Percentiles rank a stretch among this genome's conserved stretches.
phyloP scores from a whole-genome alignment of 2,113 vertebrate species.

The Terrapene triunguis region DNA sequence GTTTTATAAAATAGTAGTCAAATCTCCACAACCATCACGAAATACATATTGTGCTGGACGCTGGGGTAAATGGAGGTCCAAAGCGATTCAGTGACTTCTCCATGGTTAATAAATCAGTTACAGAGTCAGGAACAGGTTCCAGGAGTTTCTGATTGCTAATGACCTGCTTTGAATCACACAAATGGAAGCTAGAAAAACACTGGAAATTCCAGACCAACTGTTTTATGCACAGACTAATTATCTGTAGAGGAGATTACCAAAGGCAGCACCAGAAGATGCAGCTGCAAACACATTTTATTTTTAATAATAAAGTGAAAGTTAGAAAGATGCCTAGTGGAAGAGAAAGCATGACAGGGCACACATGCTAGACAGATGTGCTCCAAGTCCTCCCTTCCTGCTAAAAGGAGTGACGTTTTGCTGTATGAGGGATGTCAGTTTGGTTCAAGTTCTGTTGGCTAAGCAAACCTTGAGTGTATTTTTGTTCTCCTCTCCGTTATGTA shows the following conservation, averaged over 20 bases:
- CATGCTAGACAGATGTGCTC: background rate
- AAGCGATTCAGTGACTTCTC: background rate
- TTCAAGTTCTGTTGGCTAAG: background rate
- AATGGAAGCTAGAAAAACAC: background rate
- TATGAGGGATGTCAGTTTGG: background rate
- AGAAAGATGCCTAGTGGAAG: background rate
- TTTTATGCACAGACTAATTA: conserved; percentile 33
- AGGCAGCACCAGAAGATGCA: background rate
- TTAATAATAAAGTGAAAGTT: conserved; percentile 32
- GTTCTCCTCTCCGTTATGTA: background rate
- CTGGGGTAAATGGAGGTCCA: background rate
- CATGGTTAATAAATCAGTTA: background rate
- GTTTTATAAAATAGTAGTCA: background rate
- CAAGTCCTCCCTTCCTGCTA: background rate
- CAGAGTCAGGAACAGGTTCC: background rate
- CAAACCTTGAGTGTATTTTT: background rate
- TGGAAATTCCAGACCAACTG: background rate
- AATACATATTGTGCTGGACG: background rate
- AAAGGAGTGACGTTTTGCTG: accelerated
- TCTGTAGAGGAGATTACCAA: background rate
- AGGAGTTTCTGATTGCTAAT: background rate
- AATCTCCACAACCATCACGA: background rate
- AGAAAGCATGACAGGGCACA: background rate
- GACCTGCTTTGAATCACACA: background rate
- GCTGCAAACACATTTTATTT: background rate